Evolutionary conservation across 1,140 invertebrate genomes (phyloP).

Genomic region (Rhynchophorus ferrugineus): DNA sequence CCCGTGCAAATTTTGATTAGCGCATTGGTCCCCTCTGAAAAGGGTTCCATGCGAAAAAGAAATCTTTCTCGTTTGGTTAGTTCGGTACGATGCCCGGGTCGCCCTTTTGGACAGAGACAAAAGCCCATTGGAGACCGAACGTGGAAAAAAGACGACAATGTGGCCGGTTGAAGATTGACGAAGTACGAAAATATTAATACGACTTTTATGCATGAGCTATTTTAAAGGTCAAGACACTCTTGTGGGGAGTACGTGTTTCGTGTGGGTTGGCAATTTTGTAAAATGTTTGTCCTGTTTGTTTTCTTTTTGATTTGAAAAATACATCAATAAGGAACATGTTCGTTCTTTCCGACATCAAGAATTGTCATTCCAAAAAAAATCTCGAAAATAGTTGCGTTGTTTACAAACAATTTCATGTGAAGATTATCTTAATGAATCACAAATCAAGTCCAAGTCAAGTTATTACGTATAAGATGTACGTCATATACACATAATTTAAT

Average conservation of each 20-base stretch:
- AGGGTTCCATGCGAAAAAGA: constrained; percentile 22
- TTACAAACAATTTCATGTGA: too few species aligned
- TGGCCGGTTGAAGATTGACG: not conserved
- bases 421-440: too few species aligned
- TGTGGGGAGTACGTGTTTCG: constrained; percentile 13
- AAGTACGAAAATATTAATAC: constrained; percentile 2
- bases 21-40: constrained; percentile 22
- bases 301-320: not conserved
- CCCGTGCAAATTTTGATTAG: constrained; percentile 22
- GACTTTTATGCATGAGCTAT: constrained; percentile 21
- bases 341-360: too few species aligned
- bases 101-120: not conserved
- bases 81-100: constrained; percentile 5
- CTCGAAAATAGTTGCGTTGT: too few species aligned
- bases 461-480: too few species aligned
- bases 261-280: constrained; percentile 15
- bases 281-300: constrained; percentile 6
- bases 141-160: not conserved
- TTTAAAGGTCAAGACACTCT: constrained; percentile 24
- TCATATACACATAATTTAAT: too few species aligned
- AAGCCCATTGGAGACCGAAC: not conserved
- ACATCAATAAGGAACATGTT: too few species aligned
- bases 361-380: too few species aligned
- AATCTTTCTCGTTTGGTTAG: constrained; percentile 11
- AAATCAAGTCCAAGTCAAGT: too few species aligned